Evolutionary conservation across 2,888 invertebrate species (phyloP).

Genomic region (Cephus pulcher): DNA sequence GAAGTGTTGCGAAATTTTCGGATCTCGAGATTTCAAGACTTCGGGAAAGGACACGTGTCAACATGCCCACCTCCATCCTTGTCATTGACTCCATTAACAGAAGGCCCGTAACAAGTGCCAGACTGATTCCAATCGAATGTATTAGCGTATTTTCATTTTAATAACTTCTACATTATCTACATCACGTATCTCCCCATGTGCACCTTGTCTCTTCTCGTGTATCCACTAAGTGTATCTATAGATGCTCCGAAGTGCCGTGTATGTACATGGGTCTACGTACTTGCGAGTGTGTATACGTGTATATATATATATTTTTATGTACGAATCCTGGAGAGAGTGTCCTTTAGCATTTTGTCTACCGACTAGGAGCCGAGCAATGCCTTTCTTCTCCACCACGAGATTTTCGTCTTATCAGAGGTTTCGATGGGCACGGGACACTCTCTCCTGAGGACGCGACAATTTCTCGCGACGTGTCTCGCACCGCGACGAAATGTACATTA

Average conservation of each 20-base stretch:
- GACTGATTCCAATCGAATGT: conserved; percentile 17
- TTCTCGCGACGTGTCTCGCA: conserved; percentile 9
- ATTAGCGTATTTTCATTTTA: conserved; percentile 13
- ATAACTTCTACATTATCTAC: conserved; percentile 35
- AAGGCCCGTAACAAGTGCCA: not conserved
- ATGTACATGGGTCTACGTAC: not conserved
- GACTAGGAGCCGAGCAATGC: too few species aligned
- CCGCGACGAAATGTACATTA: conserved; percentile 52
- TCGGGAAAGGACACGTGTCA: not conserved
- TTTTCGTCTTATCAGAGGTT: not conserved
- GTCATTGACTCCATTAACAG: not conserved
- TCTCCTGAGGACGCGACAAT: not conserved
- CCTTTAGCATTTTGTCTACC: too few species aligned
- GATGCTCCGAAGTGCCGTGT: not conserved
- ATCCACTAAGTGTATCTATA: not conserved
- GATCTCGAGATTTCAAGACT: too few species aligned
- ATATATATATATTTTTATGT: conserved; percentile 11
- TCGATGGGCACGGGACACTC: not conserved
- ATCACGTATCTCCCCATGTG: conserved; percentile 14
- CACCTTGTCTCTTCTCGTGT: not conserved
- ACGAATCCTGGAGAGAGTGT: not conserved
- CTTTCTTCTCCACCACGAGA: not conserved
- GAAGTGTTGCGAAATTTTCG: not conserved
- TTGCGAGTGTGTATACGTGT: not conserved
- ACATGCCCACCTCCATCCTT: too few species aligned